Base-by-base conservation (phyloP, 2,797 vertebrate genomes). In the Schizopygopsis malacanthus region DNA sequence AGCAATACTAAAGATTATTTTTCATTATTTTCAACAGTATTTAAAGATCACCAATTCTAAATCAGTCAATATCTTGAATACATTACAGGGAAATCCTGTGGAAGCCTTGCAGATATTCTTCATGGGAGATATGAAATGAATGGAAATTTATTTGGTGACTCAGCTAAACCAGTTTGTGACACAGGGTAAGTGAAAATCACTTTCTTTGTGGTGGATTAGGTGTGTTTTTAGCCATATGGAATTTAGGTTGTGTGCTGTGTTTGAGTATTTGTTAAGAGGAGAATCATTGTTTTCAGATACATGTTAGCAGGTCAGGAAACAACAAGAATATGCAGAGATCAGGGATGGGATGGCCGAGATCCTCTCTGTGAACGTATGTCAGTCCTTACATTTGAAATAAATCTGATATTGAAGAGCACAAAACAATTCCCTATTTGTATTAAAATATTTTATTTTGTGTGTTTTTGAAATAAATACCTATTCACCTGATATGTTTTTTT, bases 361-460 rank as follows among this genome's bases (percentile, higher is more conserved):
- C 73, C 86, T 69, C 0, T 6, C 0, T 91, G 90, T 87, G 86
- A 90, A 84, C 56, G 90, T 87, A 76, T 78, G 70, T 6, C 7
- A 22, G 33, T 43, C 25, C 22, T 54, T 41, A 22, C 15, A 52
- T 13, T 45, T 1, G 2, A 28, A 2, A 12, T 0, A 52, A 0
- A 37, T 39, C 2, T 52, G 0, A 25, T 22, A 39, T 28, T 18
- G 10, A 65, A 52, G 33, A 84, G 20, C 72, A 39, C 59, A 43
- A 22, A 67, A 33, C 2, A 1, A 37, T 67, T 13, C 6, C 9
- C 3, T 22, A 22, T 59, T 0, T 13, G 10, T 39, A 12, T 20
- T 59, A 18, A 33, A 41, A 28, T 0, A 33, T 12, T 33, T 11
- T 25, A 4, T 39, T 39, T 39, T 39, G 15, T 22, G n/a, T 22